Conservation (phyloP, 2,113 vertebrate genomes). For the Platanista minor region DNA sequence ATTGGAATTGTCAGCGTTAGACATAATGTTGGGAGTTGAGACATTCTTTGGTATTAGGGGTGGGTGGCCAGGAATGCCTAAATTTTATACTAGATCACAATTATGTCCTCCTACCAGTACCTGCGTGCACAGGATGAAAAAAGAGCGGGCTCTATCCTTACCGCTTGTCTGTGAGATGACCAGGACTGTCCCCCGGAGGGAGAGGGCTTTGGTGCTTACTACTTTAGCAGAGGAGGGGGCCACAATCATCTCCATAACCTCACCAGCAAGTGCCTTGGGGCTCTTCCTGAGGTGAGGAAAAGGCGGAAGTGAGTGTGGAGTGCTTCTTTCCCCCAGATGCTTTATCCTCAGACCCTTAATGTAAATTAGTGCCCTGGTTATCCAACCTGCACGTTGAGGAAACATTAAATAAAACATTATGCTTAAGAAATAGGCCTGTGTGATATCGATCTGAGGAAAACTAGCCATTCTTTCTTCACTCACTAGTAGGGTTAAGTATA, state of each 20-base stretch:
- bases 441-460: not conserved
- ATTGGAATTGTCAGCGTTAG: not conserved
- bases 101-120: not conserved
- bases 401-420: not conserved
- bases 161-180: not conserved
- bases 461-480: not conserved
- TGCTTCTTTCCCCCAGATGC: not conserved
- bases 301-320: not conserved
- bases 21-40: not conserved
- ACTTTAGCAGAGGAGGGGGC: too few species aligned
- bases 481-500: not conserved
- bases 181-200: not conserved
- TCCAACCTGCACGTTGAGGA: not conserved
- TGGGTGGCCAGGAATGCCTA: not conserved
- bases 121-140: not conserved
- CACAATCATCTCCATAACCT: rapidly evolving
- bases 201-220: not conserved
- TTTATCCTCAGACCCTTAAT: not conserved
- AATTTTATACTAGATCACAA: not conserved
- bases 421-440: not conserved
- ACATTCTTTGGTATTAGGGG: not conserved
- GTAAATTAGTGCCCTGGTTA: not conserved
- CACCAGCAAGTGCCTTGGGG: not conserved
- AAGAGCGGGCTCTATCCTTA: not conserved
- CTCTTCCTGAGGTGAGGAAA: not conserved